Evolutionary conservation across 2,888 invertebrate species (phyloP), one percentile per base, ranked within the genome.

Genomic region (Tachina lurida): DNA sequence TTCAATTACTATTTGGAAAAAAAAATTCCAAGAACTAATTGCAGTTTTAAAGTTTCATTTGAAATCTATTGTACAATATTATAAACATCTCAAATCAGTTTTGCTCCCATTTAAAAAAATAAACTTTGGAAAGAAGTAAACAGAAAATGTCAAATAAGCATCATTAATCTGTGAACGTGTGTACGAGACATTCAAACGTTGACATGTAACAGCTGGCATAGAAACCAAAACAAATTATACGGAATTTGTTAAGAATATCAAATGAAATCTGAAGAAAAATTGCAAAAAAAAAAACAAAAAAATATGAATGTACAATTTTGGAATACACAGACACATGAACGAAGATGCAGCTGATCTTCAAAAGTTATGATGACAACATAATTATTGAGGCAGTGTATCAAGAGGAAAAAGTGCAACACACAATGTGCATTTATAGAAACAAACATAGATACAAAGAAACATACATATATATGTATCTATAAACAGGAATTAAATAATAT

Each of bases 281-380:
- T 41, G n/a, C n/a, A n/a, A n/a, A n/a, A n/a, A n/a, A n/a, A n/a
- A n/a, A n/a, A 49, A 58, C 13, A 45, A 10, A 45, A 13, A 63
- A 15, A 12, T 73, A 73, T 19, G 41, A 62, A 62, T 75, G 62
- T 67, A n/a, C 45, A 12, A 58, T 56, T 31, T 62, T 41, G 52
- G 39, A 19, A 49, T 70, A 76, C 31, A 70, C 52, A 49, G 76
- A 76, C 31, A 70, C 52, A 60, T 60, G 60, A 75, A 75, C 45
- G 70, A 76, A 60, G 2, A 31, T 83, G 79, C 86, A 83, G 83
- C 83, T 76, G 76, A 86, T 83, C 79, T 67, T 73, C 56, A 68
- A 62, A 62, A 65, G 54, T 71, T 76, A 78, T 83, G 78, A 86
- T 79, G 78, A 86, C 82, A 86, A 79, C 82, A 86, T 79, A 79